Evolutionary conservation across 2,797 vertebrate species (phyloP).

Genomic region (Rhinella marina): DNA sequence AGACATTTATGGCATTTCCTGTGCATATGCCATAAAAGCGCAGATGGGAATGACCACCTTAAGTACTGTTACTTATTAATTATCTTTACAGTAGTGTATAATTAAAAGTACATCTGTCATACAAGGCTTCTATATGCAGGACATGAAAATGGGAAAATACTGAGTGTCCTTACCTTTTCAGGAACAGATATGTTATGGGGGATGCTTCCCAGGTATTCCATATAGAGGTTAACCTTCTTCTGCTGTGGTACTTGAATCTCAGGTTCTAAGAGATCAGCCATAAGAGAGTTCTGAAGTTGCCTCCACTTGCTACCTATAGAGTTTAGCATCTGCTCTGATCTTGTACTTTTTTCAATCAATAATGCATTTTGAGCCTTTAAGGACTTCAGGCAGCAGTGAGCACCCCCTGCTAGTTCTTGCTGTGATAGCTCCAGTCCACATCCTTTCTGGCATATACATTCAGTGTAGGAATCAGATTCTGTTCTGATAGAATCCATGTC

Average conservation of each 20-base stretch:
- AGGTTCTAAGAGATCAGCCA: slow-evolving; percentile 68
- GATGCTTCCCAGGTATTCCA: slow-evolving; percentile 73
- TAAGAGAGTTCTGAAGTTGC: slow-evolving; percentile 72
- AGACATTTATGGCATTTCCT: no score
- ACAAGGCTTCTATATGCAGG: not conserved
- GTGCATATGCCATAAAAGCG: no score
- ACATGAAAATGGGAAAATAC: not conserved
- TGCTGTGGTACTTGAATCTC: slow-evolving; percentile 75
- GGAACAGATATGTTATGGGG: slow-evolving; percentile 68
- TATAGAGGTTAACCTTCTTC: slow-evolving; percentile 73
- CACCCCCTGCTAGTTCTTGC: slow-evolving; percentile 13
- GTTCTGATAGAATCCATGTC: slow-evolving; percentile 64
- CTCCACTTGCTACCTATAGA: slow-evolving; percentile 70
- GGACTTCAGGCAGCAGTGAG: slow-evolving; percentile 70
- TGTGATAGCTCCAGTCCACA: slow-evolving; percentile 67
- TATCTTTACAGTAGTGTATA: not conserved
- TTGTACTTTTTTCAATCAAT: slow-evolving; percentile 64
- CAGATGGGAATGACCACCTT: no score
- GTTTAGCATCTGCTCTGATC: slow-evolving; percentile 67
- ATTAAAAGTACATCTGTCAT: not conserved
- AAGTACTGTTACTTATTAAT: not conserved
- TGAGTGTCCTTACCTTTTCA: slow-evolving; percentile 73
- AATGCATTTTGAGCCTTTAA: slow-evolving; percentile 66
- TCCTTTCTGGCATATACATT: slow-evolving; percentile 67
- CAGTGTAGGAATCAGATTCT: slow-evolving; percentile 20